Conservation (phyloP, 1,140 invertebrate genomes). For the Mamestra configurata region DNA sequence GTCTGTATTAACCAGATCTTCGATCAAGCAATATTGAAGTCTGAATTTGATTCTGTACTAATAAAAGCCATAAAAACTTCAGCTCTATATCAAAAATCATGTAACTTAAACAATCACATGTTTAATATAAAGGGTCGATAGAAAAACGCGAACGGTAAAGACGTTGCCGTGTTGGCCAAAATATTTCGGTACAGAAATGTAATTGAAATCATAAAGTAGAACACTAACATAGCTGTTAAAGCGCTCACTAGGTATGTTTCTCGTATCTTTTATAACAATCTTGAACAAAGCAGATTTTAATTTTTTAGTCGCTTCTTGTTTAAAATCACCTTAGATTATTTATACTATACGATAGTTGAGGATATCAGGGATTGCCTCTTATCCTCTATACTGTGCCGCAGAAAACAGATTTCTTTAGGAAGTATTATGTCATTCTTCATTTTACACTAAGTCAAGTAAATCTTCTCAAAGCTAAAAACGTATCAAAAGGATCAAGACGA, state of each 20-base stretch:
- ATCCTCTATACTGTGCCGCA: too few species aligned
- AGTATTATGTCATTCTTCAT: background rate
- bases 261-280: background rate
- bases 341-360: too few species aligned
- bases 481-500: background rate
- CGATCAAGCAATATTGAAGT: background rate
- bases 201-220: slow-evolving; percentile 12
- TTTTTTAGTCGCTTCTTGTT: background rate
- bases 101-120: background rate
- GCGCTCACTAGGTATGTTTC: too few species aligned
- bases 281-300: slow-evolving; percentile 27
- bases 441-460: too few species aligned
- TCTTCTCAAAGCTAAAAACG: background rate
- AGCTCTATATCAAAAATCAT: background rate
- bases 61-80: background rate
- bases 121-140: background rate
- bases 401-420: background rate
- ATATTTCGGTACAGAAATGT: background rate
- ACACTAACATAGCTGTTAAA: background rate
- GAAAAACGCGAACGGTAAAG: background rate
- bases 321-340: background rate
- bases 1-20: background rate
- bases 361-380: too few species aligned
- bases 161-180: background rate
- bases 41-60: background rate